Evolutionary conservation across 53 echinoderm and acorn worm species (phyloP), one percentile per base, ranked within the genome.

Genomic region (Apostichopus leukothele): DNA sequence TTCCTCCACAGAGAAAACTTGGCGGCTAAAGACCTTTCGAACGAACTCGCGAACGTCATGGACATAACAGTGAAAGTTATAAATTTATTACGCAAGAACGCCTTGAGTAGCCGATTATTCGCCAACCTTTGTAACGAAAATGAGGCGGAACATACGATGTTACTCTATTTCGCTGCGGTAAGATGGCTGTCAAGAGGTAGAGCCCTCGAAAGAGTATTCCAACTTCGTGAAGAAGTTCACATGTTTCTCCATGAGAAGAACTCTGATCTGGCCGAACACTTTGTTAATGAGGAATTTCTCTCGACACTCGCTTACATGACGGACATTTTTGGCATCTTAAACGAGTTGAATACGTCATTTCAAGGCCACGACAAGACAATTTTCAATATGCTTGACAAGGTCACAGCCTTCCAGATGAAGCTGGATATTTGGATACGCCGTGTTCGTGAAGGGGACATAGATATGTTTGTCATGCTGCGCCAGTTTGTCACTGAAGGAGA

Each of bases 341-440:
- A 86, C 57, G 74, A 86, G 27, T 74, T 86, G 51, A 73, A 86
- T 27, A 86, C 73, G 57, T 86, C 87, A 74, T 86, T 86, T 55
- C 87, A 86, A 74, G 87, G 87, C 51, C 73, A 68, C 51, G 87
- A 55, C 50, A 86, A 86, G 87, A 86, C 87, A 51, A 86, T 86
- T 20, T 73, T 86, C 51, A 86, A 74, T 86, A 84, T 84, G 84
- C 66, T 84, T 19, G 84, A 84, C 84, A 86, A 86, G 87, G 57
- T 86, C 68, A 51, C 50, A 74, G 87, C 73, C 50, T 74, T 86
- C 51, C 21, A 86, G 50, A 50, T 86, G 73, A 86, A 86, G 74
- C 87, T 86, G 16, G 71, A 68, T 20, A 55, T 55, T 9, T 86
- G 87, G 74, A 86, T 50, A 74, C 50, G 74, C 73, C 52, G 87